phyloP scores from a whole-genome alignment of 1,140 invertebrate genomes.

The Meloidogyne floridensis region DNA sequence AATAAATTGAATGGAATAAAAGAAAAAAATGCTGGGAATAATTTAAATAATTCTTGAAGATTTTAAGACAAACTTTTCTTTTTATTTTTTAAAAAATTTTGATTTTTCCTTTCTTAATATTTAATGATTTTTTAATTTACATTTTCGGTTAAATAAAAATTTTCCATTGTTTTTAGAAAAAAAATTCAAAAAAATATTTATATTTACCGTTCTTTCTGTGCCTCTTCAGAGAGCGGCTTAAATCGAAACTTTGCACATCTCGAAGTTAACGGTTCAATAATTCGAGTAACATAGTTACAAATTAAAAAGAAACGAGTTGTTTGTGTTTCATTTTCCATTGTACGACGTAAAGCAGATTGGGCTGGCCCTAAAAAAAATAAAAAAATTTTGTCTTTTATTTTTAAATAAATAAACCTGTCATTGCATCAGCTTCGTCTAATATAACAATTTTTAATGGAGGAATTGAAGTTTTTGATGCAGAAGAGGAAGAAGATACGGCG shows the following conservation, averaged over 20 bases:
- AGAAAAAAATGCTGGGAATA: no score
- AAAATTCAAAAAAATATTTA: not conserved
- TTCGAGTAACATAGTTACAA: conserved; percentile 94
- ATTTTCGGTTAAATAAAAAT: no score
- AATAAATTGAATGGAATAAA: no score
- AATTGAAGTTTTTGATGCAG: conserved; percentile 71
- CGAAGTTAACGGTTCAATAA: conserved; percentile 95
- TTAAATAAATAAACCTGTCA: conserved; percentile 75
- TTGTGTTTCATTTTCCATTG: conserved; percentile 93
- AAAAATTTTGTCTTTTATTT: not conserved
- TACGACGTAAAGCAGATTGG: conserved; percentile 84
- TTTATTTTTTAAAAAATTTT: no score
- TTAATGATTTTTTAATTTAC: no score
- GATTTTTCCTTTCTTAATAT: no score
- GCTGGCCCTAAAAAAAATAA: conserved; percentile 63
- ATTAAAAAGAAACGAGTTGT: conserved; percentile 96
- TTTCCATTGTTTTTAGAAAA: no score
- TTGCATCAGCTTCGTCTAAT: conserved; percentile 97
- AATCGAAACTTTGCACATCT: conserved; percentile 98
- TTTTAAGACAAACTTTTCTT: no score
- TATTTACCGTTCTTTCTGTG: conserved; percentile 57
- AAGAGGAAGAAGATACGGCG: conserved; percentile 38
- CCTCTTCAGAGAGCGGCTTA: conserved; percentile 76
- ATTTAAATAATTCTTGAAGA: no score
- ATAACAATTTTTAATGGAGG: conserved; percentile 92